Percentiles rank a stretch among this genome's conserved stretches.
phyloP scores from a whole-genome alignment of 2,113 vertebrate species.

The Trachemys scripta region DNA sequence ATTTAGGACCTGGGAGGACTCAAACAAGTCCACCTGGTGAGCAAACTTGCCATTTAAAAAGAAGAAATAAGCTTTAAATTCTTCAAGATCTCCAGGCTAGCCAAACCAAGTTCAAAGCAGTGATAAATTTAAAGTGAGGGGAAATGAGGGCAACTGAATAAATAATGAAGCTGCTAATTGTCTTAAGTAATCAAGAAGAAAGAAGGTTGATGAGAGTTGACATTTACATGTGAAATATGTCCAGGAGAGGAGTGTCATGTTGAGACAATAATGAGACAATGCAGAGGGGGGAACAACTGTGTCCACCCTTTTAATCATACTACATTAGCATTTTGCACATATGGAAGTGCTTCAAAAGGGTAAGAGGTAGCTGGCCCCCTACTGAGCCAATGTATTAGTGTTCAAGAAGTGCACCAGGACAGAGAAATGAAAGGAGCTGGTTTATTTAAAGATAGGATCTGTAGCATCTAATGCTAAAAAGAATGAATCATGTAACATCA shows the following conservation, averaged over 20 bases:
- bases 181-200: slow-evolving; percentile 6
- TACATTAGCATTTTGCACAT: background rate
- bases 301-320: background rate
- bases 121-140: background rate
- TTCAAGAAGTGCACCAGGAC: background rate
- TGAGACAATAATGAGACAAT: background rate
- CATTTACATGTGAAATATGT: rapidly evolving
- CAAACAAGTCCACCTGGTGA: background rate
- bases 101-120: background rate
- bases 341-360: background rate
- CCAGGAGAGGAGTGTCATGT: background rate
- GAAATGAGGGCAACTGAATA: background rate
- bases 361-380: background rate
- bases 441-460: background rate
- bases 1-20: background rate
- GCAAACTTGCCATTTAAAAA: background rate
- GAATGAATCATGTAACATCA: background rate
- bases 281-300: background rate
- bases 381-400: background rate
- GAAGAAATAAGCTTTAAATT: background rate
- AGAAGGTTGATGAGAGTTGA: background rate
- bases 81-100: background rate
- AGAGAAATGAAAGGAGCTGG: background rate
- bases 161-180: background rate
- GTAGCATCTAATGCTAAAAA: background rate